These are phyloP conservation scores for Tiliacea citrago DNA, from an alignment of 2,888 invertebrate genomes.

Conservation along the genomic window DNA sequence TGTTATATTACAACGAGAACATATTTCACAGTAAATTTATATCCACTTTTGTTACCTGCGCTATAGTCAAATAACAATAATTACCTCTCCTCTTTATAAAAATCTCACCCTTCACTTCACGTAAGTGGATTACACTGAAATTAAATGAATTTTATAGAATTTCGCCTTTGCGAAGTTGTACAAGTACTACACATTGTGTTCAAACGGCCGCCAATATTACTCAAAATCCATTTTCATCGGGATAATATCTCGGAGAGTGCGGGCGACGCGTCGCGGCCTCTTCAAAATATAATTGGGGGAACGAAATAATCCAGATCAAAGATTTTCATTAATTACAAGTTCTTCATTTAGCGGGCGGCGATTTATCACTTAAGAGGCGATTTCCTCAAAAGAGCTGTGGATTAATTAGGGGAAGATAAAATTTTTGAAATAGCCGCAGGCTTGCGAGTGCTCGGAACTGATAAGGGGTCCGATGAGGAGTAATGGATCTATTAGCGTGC, in stretches of 20 bases:
- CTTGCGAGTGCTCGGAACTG: constrained; percentile 83
- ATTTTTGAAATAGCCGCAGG: constrained; percentile 85
- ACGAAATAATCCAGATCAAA: constrained; percentile 83
- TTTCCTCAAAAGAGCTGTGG: constrained; percentile 84
- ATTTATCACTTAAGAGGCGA: constrained; percentile 87
- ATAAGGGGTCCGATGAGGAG: constrained; percentile 84
- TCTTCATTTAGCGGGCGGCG: constrained; percentile 80
- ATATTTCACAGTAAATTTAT: constrained; percentile 28
- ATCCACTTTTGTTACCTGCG: constrained; percentile 4
- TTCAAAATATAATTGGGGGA: constrained; percentile 70
- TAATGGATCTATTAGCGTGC: constrained; percentile 85
- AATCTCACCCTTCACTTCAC: constrained; percentile 7
- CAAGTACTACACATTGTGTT: constrained; percentile 42
- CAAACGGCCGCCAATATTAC: constrained; percentile 58
- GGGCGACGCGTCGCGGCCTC: constrained; percentile 57
- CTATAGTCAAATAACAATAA: not conserved
- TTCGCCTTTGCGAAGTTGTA: constrained; percentile 21
- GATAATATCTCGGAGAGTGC: constrained; percentile 63
- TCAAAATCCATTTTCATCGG: constrained; percentile 64
- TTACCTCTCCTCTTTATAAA: not conserved
- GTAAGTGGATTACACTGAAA: constrained; percentile 30
- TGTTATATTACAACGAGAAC: constrained; percentile 31
- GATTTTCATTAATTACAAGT: constrained; percentile 85
- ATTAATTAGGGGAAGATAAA: constrained; percentile 89
- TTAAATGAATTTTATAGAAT: constrained; percentile 28